A percentile compares a stretch with the other conserved stretches of the same genome.
Conservation (phyloP, 1,140 invertebrate species). For the Trachelipus rathkii region DNA sequence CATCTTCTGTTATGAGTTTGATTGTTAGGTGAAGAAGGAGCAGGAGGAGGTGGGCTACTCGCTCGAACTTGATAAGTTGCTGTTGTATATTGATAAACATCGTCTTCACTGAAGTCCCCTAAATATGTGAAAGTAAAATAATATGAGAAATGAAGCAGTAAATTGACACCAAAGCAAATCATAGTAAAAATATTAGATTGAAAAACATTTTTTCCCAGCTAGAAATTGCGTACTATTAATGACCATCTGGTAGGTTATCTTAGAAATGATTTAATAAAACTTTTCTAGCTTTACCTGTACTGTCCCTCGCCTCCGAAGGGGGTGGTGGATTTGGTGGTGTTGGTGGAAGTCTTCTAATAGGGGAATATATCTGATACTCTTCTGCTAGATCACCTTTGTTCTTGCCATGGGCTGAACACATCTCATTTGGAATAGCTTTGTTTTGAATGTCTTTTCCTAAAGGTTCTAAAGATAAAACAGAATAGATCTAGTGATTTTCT, state of each 20-base stretch:
- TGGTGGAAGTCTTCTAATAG: neutral
- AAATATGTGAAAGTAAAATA: too few relatives aligned
- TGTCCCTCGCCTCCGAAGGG: neutral
- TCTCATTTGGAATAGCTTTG: neutral
- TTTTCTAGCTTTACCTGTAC: neutral
- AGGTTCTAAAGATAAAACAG: neutral
- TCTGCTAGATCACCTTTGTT: neutral
- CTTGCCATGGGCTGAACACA: neutral
- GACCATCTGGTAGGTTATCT: too few relatives aligned
- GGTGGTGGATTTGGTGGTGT: neutral
- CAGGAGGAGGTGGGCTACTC: slow-evolving; percentile 40
- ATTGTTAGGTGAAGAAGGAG: slow-evolving; percentile 35
- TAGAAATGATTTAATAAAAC: too few relatives aligned
- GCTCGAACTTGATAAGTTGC: slow-evolving; percentile 39
- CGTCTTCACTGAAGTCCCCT: slow-evolving; percentile 42
- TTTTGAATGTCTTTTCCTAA: neutral
- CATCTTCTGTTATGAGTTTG: slow-evolving; percentile 21
- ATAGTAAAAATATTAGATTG: too few relatives aligned
- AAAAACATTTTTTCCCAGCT: too few relatives aligned
- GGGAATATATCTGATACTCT: neutral
- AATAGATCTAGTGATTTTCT: neutral
- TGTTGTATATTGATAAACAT: slow-evolving; percentile 41
- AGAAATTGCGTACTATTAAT: too few relatives aligned
- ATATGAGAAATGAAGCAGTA: too few relatives aligned
- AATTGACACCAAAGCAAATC: too few relatives aligned